Evolutionary conservation across 2,113 vertebrate species (phyloP), one percentile per base, ranked within the genome.

Genomic region (Hiodon tergisus): DNA sequence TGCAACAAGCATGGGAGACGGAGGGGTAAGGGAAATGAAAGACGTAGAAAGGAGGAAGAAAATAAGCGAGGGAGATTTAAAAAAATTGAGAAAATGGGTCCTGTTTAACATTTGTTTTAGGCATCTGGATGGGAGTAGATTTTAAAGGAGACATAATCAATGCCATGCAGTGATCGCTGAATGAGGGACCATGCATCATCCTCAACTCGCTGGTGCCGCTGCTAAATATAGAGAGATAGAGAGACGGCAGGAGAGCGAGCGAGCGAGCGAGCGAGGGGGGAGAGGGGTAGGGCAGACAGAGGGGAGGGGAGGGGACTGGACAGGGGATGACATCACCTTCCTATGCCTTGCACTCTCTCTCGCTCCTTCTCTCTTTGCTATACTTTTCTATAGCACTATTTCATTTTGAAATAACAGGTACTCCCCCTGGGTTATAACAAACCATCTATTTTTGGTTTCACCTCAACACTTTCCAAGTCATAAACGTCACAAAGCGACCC

Each of bases 241-340:
- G 14, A 82, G 62, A 80, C 69, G 75, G 53, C 80, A 51, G 74
- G 54, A 76, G 48, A 75, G 54, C 63, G 47, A 53, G 67, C 78
- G 70, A 58, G 76, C 69, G 70, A 9, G 67, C 16, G 75, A 61
- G 72, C 74, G 57, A 71, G 61, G 17, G 52, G 69, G 54, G 55
- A 58, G 6, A 54, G 7, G 72, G 78, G 76, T 74, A 62, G 52
- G 81, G 67, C 69, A 75, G 53, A 71, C 7, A 48, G 57, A 52
- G 47, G 69, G 47, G 62, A 73, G 76, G 81, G 79, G 79, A 81
- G 52, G 3, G 76, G 71, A 80, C 51, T 78, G 82, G 84, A 81
- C 84, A 86, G 87, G 79, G 78, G 77, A 87, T 88, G 84, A 89
- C 88, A 88, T 87, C 88, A 88, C 86, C 79, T 77, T 68, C 62